Base-by-base conservation (phyloP, 1,140 invertebrate genomes). In the Drosophila pachea region DNA sequence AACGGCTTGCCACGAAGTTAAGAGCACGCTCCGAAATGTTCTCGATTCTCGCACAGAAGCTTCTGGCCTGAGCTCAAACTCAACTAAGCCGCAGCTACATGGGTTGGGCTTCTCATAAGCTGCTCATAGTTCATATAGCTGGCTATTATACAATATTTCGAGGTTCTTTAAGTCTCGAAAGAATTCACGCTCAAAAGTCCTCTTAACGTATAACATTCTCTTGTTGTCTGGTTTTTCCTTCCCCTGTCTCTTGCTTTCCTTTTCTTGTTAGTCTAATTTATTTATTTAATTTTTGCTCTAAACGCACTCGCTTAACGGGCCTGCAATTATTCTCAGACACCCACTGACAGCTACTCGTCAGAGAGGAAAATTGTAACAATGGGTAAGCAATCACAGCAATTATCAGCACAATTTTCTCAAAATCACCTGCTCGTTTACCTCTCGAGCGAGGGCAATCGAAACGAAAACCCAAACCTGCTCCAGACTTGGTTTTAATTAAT, bases 401-500 rank as follows among this genome's bases (percentile, higher is more conserved):
- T 81, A 86, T 63, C 14, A 29, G 45, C 22, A 52, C 59, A 45
- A 65, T 72, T 76, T 74, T 76, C 62, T 53, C 33, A 35, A 43
- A 71, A 72, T 72, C 63, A 74, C 42, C 58, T 63, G 58, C 47
- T 35, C 12, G 60, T 50, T 7, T 6, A 14, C 40, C 7, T 14
- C 38, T 43, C 43, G 32, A 3, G 12, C 50, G 43, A 55, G 31
- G 43, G 11, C 52, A 29, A 53, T 42, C 42, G 53, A n/a, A 11
- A 16, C 22, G 9, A 9, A 31, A 64, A 65, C 71, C 61, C 43
- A 54, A 56, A 42, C 35, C 55, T 49, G 33, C 61, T 22, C 43
- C 12, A 56, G 55, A 62, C 22, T 74, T 55, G 48, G 63, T 55
- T 68, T 86, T 86, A 86, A 86, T 86, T 86, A 86, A 86, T 86